phyloP scores from a whole-genome alignment of 2,113 vertebrate species.

The Ageneiosus marmoratus region DNA sequence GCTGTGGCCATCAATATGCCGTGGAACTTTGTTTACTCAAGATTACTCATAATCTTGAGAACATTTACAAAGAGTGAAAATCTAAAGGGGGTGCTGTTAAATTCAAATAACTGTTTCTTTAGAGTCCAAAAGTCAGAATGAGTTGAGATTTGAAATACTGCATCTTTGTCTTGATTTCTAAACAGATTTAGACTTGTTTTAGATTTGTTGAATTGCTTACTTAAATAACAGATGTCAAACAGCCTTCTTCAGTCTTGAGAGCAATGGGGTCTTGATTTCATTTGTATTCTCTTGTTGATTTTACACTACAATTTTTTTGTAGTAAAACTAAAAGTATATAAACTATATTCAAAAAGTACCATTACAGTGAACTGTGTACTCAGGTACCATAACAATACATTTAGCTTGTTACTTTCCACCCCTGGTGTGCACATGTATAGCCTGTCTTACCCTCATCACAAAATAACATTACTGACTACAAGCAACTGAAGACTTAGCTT shows the following conservation, averaged over 20 bases:
- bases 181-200: neutral
- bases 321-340: neutral
- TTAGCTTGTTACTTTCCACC: neutral
- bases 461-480: constrained; percentile 33
- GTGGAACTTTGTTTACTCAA: neutral
- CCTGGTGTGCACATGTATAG: neutral
- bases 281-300: neutral
- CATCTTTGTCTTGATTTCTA: neutral
- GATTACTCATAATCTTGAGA: neutral
- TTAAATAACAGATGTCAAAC: neutral
- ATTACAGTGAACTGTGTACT: neutral
- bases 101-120: neutral
- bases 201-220: neutral
- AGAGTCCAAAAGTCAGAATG: neutral
- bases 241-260: neutral
- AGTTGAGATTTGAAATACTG: neutral
- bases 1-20: too few species aligned
- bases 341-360: neutral
- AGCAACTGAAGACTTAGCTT: constrained; percentile 47
- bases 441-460: constrained; percentile 48
- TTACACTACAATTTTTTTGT: neutral
- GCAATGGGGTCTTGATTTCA: neutral
- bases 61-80: neutral
- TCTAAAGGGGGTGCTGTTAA: neutral
- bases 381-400: neutral